phyloP scores from a whole-genome alignment of 2,113 vertebrate species.

The Sus scrofa region DNA sequence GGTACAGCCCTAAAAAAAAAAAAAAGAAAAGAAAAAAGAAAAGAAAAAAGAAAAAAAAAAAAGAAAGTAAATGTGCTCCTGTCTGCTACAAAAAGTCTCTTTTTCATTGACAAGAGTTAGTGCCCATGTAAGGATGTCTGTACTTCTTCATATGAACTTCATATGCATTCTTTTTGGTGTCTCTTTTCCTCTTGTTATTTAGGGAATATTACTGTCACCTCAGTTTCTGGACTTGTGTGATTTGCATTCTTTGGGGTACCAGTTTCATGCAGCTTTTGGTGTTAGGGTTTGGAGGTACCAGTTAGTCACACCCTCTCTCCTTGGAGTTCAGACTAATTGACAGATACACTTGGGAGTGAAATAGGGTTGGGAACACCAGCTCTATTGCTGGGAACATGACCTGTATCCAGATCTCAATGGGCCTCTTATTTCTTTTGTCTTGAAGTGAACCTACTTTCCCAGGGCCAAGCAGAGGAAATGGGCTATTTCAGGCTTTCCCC shows the following conservation, averaged over 20 bases:
- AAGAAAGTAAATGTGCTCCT: neutral
- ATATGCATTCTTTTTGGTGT: neutral
- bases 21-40: no score
- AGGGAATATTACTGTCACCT: neutral
- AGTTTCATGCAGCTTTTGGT: neutral
- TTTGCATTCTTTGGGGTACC: neutral
- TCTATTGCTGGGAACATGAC: neutral
- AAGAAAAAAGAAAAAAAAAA: no score
- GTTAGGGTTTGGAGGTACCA: conserved; percentile 5
- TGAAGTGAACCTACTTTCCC: neutral
- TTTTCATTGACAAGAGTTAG: neutral
- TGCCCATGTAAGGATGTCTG: neutral
- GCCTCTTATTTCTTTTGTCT: neutral
- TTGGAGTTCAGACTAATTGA: conserved; percentile 24
- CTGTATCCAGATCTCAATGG: neutral
- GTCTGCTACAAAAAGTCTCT: neutral
- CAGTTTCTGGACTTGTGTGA: conserved; percentile 14
- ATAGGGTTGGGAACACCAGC: neutral
- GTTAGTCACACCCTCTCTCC: neutral
- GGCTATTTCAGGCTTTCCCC: neutral
- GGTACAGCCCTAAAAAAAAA: no score
- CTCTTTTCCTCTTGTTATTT: neutral
- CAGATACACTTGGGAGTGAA: neutral
- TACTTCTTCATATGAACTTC: neutral
- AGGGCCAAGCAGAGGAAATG: neutral